A percentile compares a stretch with the other conserved stretches of the same genome.
These are phyloP conservation scores for Lithophane ornitopus DNA, from an alignment of 2,888 invertebrate genomes.

Conservation along the genomic window DNA sequence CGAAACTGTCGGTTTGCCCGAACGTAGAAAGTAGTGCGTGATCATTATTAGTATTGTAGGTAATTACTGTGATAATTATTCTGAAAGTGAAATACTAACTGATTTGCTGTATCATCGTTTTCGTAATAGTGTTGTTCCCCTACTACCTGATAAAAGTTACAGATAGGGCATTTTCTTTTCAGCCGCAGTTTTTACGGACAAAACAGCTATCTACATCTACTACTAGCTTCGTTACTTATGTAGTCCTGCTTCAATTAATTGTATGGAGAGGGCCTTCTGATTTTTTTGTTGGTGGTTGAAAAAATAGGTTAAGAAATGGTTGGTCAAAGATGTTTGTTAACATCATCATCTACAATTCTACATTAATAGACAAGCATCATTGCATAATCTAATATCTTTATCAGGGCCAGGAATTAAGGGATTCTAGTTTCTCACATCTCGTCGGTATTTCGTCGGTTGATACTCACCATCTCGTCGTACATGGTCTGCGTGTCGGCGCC, in stretches of 20 bases:
- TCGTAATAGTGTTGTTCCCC: not conserved
- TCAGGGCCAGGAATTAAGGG: too few relatives aligned
- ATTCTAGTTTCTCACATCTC: too few relatives aligned
- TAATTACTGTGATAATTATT: too few relatives aligned
- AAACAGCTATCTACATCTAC: not conserved
- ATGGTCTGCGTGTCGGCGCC: slow-evolving; percentile 97
- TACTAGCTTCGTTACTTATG: not conserved
- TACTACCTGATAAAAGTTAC: not conserved
- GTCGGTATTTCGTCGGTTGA: too few relatives aligned
- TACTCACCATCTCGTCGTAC: slow-evolving; percentile 97
- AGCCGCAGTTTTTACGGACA: too few relatives aligned
- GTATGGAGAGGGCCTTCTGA: not conserved
- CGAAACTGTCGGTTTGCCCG: too few relatives aligned
- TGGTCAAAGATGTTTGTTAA: not conserved
- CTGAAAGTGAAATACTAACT: too few relatives aligned
- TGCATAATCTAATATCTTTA: not conserved
- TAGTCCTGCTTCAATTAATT: not conserved
- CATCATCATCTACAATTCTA: not conserved
- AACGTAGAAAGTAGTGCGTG: too few relatives aligned
- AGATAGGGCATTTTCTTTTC: not conserved
- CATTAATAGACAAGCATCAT: not conserved
- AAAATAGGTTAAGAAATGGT: not conserved
- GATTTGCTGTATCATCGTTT: too few relatives aligned
- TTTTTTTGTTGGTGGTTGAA: not conserved
- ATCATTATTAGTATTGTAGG: too few relatives aligned